Conservation (phyloP, 2,113 vertebrate species). For the Jaculus jaculus region DNA sequence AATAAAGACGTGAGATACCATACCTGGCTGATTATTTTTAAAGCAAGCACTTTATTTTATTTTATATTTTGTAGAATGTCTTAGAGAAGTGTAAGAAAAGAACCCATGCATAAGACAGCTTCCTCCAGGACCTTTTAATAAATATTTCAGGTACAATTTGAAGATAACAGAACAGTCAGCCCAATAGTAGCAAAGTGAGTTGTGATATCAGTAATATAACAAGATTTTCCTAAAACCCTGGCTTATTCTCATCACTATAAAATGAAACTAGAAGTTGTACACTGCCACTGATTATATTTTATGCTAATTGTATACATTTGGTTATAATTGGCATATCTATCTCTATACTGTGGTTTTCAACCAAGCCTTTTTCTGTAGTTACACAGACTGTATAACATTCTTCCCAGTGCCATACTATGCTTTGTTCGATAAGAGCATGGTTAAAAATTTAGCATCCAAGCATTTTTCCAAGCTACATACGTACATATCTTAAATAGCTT, state of each 20-base stretch:
- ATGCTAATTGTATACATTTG: neutral
- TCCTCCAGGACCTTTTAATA: neutral
- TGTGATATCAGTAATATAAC: neutral
- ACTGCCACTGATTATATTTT: neutral
- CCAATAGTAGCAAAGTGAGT: neutral
- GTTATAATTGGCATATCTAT: neutral
- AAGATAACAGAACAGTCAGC: neutral
- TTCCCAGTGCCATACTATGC: neutral
- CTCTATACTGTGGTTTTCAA: neutral
- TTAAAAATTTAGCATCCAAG: constrained; percentile 36
- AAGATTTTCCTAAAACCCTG: neutral
- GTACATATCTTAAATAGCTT: neutral
- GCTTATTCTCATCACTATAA: neutral
- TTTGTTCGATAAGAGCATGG: constrained; percentile 2
- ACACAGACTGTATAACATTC: neutral
- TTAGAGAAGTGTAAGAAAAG: neutral
- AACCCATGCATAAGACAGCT: neutral
- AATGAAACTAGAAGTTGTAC: neutral
- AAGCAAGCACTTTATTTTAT: neutral
- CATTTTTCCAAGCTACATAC: neutral
- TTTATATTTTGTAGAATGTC: neutral
- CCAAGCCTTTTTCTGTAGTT: neutral
- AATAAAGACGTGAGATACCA: no score
- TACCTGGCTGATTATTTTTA: neutral
- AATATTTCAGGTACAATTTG: constrained; percentile 12